Evolutionary conservation across 2,888 invertebrate genomes (phyloP).

Genomic region (Sarcophaga carnaria): DNA sequence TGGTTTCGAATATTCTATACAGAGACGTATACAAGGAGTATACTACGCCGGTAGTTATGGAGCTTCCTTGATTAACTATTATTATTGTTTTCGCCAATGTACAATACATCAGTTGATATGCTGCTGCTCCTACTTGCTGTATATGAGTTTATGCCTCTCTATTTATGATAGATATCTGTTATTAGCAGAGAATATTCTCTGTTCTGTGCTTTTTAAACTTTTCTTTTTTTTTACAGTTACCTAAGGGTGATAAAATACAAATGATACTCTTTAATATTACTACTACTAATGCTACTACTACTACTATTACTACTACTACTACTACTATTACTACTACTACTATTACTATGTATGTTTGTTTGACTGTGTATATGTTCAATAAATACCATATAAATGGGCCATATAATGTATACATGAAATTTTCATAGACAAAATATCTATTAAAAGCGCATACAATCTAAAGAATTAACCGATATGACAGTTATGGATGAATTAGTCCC

Average conservation of each 20-base stretch:
- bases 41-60: slow-evolving; percentile 17
- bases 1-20: no score
- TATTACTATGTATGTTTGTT: not conserved
- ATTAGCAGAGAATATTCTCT: slow-evolving; percentile 12
- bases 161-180: slow-evolving; percentile 60
- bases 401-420: not conserved
- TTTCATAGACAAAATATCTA: slow-evolving; percentile 10
- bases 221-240: not conserved
- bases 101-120: slow-evolving; percentile 16
- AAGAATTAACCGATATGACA: slow-evolving; percentile 20
- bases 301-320: not conserved
- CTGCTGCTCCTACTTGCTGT: not conserved
- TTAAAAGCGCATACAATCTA: slow-evolving; percentile 4
- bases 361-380: not conserved
- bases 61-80: slow-evolving; percentile 52
- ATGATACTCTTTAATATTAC: slow-evolving; percentile 39
- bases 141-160: slow-evolving; percentile 5
- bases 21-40: no score
- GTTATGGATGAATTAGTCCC: slow-evolving; percentile 27
- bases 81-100: slow-evolving; percentile 35
- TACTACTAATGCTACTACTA: not conserved
- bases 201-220: not conserved
- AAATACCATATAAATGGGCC: not conserved
- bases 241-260: slow-evolving; percentile 52
- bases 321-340: not conserved